A percentile compares a stretch with the other conserved stretches of the same genome.
phyloP scores from a whole-genome alignment of 2,797 vertebrate species.

The Sebastiscus albofasciatus region DNA sequence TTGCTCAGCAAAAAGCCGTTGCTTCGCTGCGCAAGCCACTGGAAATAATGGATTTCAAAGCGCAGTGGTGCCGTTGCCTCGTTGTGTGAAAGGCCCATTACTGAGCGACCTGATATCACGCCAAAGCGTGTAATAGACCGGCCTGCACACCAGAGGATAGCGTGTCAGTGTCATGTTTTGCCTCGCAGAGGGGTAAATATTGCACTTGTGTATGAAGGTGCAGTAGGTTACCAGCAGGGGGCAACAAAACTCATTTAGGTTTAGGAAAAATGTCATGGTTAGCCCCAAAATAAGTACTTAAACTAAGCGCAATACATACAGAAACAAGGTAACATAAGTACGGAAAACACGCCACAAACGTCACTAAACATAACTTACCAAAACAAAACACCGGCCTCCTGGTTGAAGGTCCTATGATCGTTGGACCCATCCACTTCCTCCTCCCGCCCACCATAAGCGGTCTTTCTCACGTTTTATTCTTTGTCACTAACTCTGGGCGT shows the following conservation, averaged over 20 bases:
- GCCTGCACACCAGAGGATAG: not conserved
- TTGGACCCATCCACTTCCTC: not conserved
- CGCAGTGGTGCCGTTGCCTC: not conserved
- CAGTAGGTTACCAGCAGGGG: no score
- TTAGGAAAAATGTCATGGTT: no score
- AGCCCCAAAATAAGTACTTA: accelerated
- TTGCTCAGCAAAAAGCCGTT: not conserved
- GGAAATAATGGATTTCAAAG: not conserved
- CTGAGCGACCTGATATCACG: not conserved
- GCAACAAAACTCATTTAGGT: no score
- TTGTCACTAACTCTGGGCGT: not conserved
- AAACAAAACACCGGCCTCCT: not conserved
- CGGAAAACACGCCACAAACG: not conserved
- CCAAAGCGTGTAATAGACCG: not conserved
- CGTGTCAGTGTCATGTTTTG: not conserved
- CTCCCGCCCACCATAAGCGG: not conserved
- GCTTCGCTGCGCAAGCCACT: not conserved
- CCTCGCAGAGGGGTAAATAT: not conserved
- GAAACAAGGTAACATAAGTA: not conserved
- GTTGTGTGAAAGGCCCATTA: not conserved
- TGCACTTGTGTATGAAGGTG: not conserved
- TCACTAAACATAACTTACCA: no score
- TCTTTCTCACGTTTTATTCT: not conserved
- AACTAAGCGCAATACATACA: not conserved
- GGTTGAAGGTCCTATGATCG: not conserved